Base-by-base conservation (phyloP, 2,888 invertebrate genomes). In the Subacronicta megacephala region DNA sequence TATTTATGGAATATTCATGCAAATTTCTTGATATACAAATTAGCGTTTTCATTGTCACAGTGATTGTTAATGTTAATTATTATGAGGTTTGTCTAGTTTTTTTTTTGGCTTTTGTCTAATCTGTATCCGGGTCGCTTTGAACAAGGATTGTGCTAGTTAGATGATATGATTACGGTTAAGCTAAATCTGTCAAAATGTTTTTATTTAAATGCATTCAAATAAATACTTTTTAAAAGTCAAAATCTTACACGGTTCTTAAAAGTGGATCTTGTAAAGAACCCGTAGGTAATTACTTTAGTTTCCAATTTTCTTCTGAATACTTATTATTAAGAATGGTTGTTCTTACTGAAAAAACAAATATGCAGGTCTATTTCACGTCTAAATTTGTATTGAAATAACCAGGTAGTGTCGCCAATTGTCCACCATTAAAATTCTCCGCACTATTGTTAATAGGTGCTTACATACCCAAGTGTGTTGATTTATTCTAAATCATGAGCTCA, bases 401-500 rank as follows among this genome's bases (percentile, higher is more conserved):
- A 49, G 13, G 38, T 16, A 29, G 16, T 38, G 46, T 59, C 31
- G 42, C 47, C 68, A 26, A 67, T 62, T 67, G 37, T 35, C 26
- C 9, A 29, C 38, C 47, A 75, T 78, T 72, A 69, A 61, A 69
- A 78, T 72, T 75, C 76, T 44, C 29, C 29, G 58, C 78, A 69
- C 73, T 50, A 66, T 61, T 66, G 72, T 65, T 75, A 78, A 78
- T 78, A 62, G 69, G 1, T 44, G 62, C 60, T 75, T 62, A 78
- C 55, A 72, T 69, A 66, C 58, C 55, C 46, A 60, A 69, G 60
- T 69, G 69, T 57, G 52, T 72, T 72, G 65, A 72, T 65, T 53
- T 64, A 75, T 75, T 62, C 63, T 53, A 69, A 75, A 78, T 75
- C 69, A 78, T 54, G 62, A 62, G 55, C 75, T 60, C 75, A 72